phyloP scores from a whole-genome alignment of 2,888 invertebrate species.

The Gymnoscelis rufifasciata region DNA sequence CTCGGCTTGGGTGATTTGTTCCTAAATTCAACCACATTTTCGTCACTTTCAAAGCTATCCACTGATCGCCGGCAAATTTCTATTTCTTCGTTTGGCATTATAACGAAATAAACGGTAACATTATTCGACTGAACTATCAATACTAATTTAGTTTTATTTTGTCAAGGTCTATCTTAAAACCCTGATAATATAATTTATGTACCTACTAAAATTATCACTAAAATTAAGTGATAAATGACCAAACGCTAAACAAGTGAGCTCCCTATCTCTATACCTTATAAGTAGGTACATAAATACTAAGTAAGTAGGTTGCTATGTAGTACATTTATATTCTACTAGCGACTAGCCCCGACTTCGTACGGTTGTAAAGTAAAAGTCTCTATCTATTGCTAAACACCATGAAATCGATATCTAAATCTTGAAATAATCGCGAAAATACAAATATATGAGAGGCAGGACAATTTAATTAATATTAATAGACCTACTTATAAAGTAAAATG shows the following conservation, averaged over 20 bases:
- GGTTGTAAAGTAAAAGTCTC: too few relatives aligned
- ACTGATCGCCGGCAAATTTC: conserved; percentile 7
- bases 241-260: background rate
- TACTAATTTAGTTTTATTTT: conserved; percentile 1
- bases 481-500: too few relatives aligned
- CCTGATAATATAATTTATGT: conserved; percentile 9
- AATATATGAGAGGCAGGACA: too few relatives aligned
- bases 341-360: too few relatives aligned
- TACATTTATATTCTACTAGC: too few relatives aligned
- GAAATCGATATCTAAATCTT: too few relatives aligned
- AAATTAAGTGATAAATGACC: conserved; percentile 15
- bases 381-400: too few relatives aligned
- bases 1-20: conserved; percentile 9
- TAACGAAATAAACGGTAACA: conserved; percentile 12
- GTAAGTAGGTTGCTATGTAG: conserved; percentile 4
- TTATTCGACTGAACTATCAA: conserved; percentile 6
- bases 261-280: background rate
- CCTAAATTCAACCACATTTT: conserved; percentile 6
- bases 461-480: too few relatives aligned
- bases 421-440: too few relatives aligned
- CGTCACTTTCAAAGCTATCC: conserved; percentile 9
- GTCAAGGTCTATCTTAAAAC: conserved; percentile 13
- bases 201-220: conserved; percentile 6
- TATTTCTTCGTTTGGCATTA: conserved; percentile 8
- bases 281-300: background rate